Conservation (phyloP, 2,888 invertebrate species). For the Argynnis bischoffii region DNA sequence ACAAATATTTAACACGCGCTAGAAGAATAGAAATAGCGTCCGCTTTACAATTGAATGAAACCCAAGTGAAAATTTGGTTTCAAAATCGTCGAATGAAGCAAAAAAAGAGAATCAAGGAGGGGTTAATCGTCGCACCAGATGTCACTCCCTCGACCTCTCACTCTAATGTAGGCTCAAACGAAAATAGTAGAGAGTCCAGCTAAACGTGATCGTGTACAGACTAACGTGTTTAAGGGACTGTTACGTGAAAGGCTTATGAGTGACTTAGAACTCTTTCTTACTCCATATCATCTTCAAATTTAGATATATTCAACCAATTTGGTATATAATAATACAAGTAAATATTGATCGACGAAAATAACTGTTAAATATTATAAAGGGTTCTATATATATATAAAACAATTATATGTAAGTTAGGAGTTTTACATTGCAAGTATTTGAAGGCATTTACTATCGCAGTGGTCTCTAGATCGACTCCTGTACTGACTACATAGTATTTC, state of each 20-base stretch:
- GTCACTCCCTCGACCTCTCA: constrained; percentile 75
- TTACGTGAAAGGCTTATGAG: constrained; percentile 5
- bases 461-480: too few relatives aligned
- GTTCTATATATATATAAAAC: too few relatives aligned
- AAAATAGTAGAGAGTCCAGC: constrained; percentile 88
- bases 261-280: neutral
- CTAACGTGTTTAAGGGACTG: constrained; percentile 1
- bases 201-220: constrained; percentile 46
- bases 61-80: constrained; percentile 99
- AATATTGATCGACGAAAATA: too few relatives aligned
- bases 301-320: too few relatives aligned
- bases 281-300: too few relatives aligned
- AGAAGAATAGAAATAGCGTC: constrained; percentile 98
- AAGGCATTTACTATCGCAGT: too few relatives aligned
- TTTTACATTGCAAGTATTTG: too few relatives aligned
- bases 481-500: too few relatives aligned
- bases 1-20: constrained; percentile 98
- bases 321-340: too few relatives aligned
- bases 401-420: too few relatives aligned
- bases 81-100: constrained; percentile 99
- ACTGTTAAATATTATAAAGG: too few relatives aligned
- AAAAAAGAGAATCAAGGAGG: constrained; percentile 98
- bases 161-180: constrained; percentile 82
- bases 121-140: constrained; percentile 84
- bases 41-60: constrained; percentile 97